Percentiles rank a stretch among this genome's conserved stretches.
phyloP scores from a whole-genome alignment of 2,797 vertebrate species.

The Lepilemur ruficaudatus region DNA sequence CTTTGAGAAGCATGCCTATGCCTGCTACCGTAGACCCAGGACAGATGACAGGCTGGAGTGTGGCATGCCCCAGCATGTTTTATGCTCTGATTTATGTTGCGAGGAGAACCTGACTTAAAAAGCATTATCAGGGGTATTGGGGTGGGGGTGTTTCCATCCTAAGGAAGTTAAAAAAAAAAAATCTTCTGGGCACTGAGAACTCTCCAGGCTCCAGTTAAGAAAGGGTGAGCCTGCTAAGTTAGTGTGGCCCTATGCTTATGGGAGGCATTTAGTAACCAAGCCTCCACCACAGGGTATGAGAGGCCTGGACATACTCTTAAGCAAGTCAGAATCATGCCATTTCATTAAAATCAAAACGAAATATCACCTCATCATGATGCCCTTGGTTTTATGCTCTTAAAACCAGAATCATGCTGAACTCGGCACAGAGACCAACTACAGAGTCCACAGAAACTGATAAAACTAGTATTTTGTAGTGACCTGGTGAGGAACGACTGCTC shows the following conservation, averaged over 20 bases:
- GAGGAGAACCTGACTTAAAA: background rate
- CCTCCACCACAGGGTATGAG: background rate
- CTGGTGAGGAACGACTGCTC: constrained; percentile 74
- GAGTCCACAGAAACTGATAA: constrained; percentile 50
- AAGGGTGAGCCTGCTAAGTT: background rate
- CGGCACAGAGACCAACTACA: background rate
- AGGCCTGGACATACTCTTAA: constrained; percentile 33
- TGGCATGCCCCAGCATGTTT: background rate
- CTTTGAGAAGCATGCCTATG: background rate
- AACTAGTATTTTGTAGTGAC: constrained; percentile 55
- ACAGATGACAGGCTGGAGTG: fast-evolving
- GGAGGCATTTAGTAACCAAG: constrained; percentile 62
- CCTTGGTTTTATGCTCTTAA: constrained; percentile 63
- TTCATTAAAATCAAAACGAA: constrained; percentile 58
- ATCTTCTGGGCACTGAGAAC: background rate
- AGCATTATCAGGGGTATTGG: background rate
- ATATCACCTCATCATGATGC: constrained; percentile 44
- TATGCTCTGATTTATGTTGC: background rate
- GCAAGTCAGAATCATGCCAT: background rate
- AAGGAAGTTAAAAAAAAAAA: background rate
- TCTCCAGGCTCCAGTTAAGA: background rate
- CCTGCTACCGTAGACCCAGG: background rate
- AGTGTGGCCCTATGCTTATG: background rate
- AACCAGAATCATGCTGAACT: constrained; percentile 60
- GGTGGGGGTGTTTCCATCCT: background rate